Base-by-base conservation (phyloP, 2,113 vertebrate genomes). In the Malurus alboscapulatus region DNA sequence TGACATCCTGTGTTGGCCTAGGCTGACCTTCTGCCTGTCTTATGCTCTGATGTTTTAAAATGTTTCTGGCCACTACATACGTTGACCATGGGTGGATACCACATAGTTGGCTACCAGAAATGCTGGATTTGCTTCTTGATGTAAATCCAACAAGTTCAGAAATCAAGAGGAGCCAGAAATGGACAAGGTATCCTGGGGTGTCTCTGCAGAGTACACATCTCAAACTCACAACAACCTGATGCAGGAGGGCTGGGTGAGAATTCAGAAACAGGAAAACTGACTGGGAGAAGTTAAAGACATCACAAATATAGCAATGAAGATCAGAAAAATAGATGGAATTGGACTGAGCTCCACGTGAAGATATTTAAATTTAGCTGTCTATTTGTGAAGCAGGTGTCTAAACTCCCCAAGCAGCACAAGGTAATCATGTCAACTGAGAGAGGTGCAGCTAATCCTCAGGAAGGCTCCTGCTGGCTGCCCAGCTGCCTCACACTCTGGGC, bases 391-490 rank as follows among this genome's bases (percentile, higher is more conserved):
- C 87, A 73, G 34, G 44, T 75, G 53, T 36, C 65, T 71, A 7
- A 87, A 66, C 17, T 50, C 29, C 17, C 29, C 7, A 1, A 18
- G 69, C 27, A 89, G 67, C 55, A 48, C 47, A 86, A 90, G 88
- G 38, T 87, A 83, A 55, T 76, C 32, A 44, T 0, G 2, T 54
- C 54, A 83, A 7, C 65, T 20, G 30, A 53, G 45, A 63, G 48
- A 92, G 74, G 78, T 57, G 84, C 92, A 95, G 90, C 67, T 93
- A 92, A 92, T 87, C 93, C 90, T 73, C 75, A 58, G 68, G 55
- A 80, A 80, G 72, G 75, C 51, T 95, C 69, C 50, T 76, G 36
- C 55, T 24, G 61, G 32, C 78, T 81, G 42, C 84, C 76, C 84
- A 84, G 73, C 84, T 87, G 77, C 53, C 65, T 91, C 16, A 7